These are phyloP conservation scores for Alfaro cultratus DNA, from an alignment of 2,797 vertebrate genomes.

Conservation along the genomic window DNA sequence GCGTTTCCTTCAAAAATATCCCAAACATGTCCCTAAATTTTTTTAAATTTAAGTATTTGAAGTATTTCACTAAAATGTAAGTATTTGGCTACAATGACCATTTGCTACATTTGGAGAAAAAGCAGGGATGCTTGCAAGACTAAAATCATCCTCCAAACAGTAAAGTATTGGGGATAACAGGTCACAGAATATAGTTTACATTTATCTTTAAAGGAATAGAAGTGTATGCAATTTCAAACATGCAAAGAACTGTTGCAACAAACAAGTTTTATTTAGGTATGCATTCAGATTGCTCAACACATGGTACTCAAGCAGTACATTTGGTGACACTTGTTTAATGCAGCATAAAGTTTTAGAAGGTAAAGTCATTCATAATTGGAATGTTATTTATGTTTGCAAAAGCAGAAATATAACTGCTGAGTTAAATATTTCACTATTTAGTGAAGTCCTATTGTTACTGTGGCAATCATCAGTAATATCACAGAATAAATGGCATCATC, in stretches of 20 bases:
- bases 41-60: not conserved
- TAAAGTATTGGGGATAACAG: not conserved
- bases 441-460: not conserved
- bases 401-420: not conserved
- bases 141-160: not conserved
- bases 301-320: not conserved
- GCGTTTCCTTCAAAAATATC: no score
- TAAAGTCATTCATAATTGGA: not conserved
- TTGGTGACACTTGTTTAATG: not conserved
- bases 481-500: not conserved
- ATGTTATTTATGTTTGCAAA: not conserved
- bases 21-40: not conserved
- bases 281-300: not conserved
- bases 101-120: not conserved
- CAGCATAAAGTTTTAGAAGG: not conserved
- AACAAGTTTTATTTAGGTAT: not conserved
- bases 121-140: not conserved
- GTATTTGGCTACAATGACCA: not conserved
- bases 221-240: not conserved
- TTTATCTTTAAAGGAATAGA: not conserved
- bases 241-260: not conserved
- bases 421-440: not conserved
- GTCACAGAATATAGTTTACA: not conserved
- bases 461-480: not conserved
- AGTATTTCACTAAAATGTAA: not conserved